Evolutionary conservation across 2,888 invertebrate genomes (phyloP).

Genomic region (Sminthurides aquaticus): DNA sequence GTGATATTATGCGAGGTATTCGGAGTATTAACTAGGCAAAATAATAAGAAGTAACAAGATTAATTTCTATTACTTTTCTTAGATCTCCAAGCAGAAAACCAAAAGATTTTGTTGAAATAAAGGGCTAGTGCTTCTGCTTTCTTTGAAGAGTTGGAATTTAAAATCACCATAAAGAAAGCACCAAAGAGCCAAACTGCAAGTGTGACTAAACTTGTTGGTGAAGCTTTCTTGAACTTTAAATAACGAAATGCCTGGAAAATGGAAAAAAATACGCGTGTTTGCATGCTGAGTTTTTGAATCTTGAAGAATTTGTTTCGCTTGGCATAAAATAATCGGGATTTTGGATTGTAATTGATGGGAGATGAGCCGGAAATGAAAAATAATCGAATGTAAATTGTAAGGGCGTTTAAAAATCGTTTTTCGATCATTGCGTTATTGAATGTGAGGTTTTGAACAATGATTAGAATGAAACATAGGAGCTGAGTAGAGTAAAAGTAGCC

Average conservation of each 20-base stretch:
- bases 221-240: background rate
- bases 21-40: too few species aligned
- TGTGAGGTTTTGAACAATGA: too few species aligned
- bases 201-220: background rate
- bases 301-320: background rate
- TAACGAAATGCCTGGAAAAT: background rate
- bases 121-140: background rate
- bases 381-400: background rate
- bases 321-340: background rate
- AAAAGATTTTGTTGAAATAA: background rate
- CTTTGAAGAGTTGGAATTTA: background rate
- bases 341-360: background rate
- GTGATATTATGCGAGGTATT: too few species aligned
- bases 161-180: background rate
- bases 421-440: too few species aligned
- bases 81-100: background rate
- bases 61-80: background rate
- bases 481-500: too few species aligned
- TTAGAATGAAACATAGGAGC: too few species aligned
- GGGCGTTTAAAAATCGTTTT: background rate
- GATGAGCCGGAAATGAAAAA: background rate
- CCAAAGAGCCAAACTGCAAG: background rate
- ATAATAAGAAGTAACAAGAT: background rate
- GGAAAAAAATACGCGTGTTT: background rate
- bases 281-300: background rate